phyloP scores from a whole-genome alignment of 2,888 invertebrate genomes.

The Macrophya annulata region DNA sequence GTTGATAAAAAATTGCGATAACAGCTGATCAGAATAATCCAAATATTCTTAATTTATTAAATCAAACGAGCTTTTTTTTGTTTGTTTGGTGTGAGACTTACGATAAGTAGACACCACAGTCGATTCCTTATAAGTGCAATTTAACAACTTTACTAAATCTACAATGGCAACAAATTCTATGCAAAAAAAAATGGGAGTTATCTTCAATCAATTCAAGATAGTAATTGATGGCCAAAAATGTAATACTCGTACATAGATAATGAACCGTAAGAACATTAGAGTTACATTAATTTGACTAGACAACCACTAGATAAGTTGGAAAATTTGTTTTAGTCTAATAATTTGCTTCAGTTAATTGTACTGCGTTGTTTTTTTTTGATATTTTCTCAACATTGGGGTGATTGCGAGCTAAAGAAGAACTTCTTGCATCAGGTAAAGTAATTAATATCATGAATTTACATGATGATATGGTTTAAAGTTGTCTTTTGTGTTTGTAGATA shows the following conservation, averaged over 20 bases:
- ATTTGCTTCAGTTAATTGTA: background rate
- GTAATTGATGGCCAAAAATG: background rate
- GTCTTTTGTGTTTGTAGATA: background rate
- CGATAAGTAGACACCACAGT: background rate
- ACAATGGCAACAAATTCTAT: background rate
- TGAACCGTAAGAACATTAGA: background rate
- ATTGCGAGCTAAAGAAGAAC: too few relatives aligned
- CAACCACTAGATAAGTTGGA: background rate
- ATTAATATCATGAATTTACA: background rate
- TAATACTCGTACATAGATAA: background rate
- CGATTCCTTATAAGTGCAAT: background rate
- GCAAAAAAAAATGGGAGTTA: background rate
- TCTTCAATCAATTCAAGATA: background rate
- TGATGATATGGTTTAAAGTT: background rate
- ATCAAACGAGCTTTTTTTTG: background rate
- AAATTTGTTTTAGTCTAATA: background rate
- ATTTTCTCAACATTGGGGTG: background rate
- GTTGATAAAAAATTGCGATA: background rate
- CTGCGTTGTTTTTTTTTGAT: background rate
- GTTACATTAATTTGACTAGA: background rate
- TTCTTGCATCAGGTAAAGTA: background rate
- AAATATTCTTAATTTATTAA: background rate
- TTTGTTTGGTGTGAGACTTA: background rate
- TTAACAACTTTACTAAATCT: background rate
- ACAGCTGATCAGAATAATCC: background rate